These are phyloP conservation scores for Aricia artaxerxes DNA, from an alignment of 2,888 invertebrate species.

Conservation along the genomic window DNA sequence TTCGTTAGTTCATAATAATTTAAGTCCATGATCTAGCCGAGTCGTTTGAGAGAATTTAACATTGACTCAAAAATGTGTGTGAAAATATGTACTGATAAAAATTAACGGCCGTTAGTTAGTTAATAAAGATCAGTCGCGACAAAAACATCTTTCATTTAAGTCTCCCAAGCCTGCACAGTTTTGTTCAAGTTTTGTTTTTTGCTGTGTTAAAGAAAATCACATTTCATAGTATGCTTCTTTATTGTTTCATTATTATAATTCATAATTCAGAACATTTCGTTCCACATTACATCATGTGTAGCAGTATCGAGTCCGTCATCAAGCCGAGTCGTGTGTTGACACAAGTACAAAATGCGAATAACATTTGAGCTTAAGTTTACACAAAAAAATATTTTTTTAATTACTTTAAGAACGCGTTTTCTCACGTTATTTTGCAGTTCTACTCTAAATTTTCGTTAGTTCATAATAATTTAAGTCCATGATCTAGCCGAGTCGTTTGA, in stretches of 20 bases:
- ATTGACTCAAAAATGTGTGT: too few relatives aligned
- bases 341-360: slow-evolving; percentile 23
- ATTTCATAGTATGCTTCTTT: slow-evolving; percentile 10
- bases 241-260: slow-evolving; percentile 12
- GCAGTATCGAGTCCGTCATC: slow-evolving; percentile 30
- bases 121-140: too few relatives aligned
- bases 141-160: too few relatives aligned
- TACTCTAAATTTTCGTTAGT: slow-evolving; percentile 14
- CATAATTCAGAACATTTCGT: slow-evolving; percentile 11
- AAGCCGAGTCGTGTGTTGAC: slow-evolving; percentile 25
- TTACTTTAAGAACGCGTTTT: background rate
- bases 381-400: slow-evolving; percentile 21
- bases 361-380: slow-evolving; percentile 32
- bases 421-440: slow-evolving; percentile 1
- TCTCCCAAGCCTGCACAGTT: too few relatives aligned
- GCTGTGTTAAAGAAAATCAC: background rate
- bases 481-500: slow-evolving; percentile 8
- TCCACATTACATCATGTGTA: background rate
- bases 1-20: background rate
- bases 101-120: too few relatives aligned
- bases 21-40: background rate
- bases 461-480: slow-evolving; percentile 6
- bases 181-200: background rate
- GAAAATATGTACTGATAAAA: too few relatives aligned
- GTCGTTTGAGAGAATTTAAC: slow-evolving; percentile 24